phyloP scores from a whole-genome alignment of 2,797 vertebrate genomes.

The Mormyrops attenuatus region DNA sequence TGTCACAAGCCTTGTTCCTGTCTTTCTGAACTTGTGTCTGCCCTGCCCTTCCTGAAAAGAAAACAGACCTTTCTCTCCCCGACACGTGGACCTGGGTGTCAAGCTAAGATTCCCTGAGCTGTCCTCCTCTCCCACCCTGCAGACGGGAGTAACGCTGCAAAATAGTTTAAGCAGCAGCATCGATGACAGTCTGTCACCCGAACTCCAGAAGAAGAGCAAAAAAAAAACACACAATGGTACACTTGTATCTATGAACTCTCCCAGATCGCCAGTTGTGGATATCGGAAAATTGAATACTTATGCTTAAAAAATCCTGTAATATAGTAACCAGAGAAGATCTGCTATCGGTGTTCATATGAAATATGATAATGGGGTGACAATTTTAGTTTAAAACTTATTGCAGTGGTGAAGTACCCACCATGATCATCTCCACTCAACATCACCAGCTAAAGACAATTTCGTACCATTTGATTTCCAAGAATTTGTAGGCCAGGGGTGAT shows the following conservation, averaged over 20 bases:
- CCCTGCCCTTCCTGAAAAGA: background rate
- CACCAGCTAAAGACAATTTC: background rate
- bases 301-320: background rate
- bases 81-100: background rate
- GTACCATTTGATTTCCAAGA: background rate
- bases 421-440: background rate
- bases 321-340: background rate
- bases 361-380: background rate
- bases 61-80: background rate
- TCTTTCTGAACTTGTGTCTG: constrained; percentile 69
- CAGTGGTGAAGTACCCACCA: background rate
- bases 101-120: background rate
- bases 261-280: background rate
- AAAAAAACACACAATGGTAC: background rate
- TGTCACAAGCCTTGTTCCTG: constrained; percentile 78
- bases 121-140: background rate
- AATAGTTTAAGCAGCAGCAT: background rate
- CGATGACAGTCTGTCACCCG: background rate
- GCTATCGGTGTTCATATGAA: background rate
- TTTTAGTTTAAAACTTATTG: background rate
- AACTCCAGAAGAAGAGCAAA: background rate
- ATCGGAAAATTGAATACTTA: background rate
- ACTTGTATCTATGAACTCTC: background rate
- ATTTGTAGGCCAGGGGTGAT: background rate
- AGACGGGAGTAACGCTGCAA: background rate